phyloP scores from a whole-genome alignment of 2,888 invertebrate species.

The Cephus nigrinus region DNA sequence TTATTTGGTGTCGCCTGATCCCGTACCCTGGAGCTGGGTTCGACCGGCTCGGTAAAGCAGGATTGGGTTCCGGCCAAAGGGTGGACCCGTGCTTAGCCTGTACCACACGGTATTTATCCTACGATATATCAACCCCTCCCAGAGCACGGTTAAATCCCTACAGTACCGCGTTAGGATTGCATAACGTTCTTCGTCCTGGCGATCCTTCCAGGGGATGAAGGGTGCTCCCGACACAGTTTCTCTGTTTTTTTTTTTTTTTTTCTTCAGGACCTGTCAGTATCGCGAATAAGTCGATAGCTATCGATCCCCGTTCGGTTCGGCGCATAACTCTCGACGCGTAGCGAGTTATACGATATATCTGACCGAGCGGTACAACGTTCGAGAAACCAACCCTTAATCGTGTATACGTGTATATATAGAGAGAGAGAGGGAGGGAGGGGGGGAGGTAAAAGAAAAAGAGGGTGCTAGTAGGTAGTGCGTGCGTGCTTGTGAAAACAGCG shows the following conservation, averaged over 20 bases:
- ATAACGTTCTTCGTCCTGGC: too few species aligned
- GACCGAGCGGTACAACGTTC: slow-evolving; percentile 6
- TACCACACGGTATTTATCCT: slow-evolving; percentile 51
- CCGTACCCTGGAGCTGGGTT: slow-evolving; percentile 38
- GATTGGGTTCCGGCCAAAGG: slow-evolving; percentile 30
- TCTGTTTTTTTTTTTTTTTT: too few species aligned
- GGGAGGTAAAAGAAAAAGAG: too few species aligned
- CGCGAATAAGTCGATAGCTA: slow-evolving; percentile 43
- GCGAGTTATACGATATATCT: slow-evolving; percentile 41
- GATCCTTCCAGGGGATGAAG: too few species aligned
- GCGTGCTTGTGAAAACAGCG: slow-evolving; percentile 59
- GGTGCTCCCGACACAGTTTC: too few species aligned
- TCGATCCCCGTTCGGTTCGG: slow-evolving; percentile 56
- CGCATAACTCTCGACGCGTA: slow-evolving; percentile 54
- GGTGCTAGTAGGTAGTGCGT: slow-evolving; percentile 28
- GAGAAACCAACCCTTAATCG: slow-evolving; percentile 9
- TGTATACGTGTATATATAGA: too few species aligned
- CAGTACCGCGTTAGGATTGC: too few species aligned
- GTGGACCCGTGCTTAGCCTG: slow-evolving; percentile 33
- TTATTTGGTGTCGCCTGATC: slow-evolving; percentile 63
- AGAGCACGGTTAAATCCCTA: too few species aligned
- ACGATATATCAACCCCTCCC: slow-evolving; percentile 46
- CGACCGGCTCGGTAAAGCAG: slow-evolving; percentile 27
- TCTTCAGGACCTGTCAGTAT: too few species aligned
- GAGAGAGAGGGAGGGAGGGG: background rate